phyloP scores from a whole-genome alignment of 2,888 invertebrate genomes.

The Ochlodes sylvanus region DNA sequence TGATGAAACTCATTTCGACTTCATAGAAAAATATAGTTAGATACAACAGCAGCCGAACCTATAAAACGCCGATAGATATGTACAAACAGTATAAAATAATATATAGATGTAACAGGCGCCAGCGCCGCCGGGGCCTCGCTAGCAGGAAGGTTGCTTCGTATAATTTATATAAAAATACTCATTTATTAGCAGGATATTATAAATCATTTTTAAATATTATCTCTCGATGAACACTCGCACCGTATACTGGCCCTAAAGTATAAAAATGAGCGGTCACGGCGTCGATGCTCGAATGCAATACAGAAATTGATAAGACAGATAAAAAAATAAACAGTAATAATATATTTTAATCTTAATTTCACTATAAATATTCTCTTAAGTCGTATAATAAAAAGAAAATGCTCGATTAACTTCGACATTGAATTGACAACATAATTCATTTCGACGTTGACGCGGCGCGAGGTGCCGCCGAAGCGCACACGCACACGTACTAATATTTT shows the following conservation, averaged over 20 bases:
- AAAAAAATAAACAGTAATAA: slow-evolving; percentile 70
- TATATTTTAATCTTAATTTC: slow-evolving; percentile 43
- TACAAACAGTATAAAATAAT: slow-evolving; percentile 55
- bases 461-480: neutral
- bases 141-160: slow-evolving; percentile 35
- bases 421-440: slow-evolving; percentile 26
- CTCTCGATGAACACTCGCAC: slow-evolving; percentile 34
- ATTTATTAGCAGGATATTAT: slow-evolving; percentile 46
- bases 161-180: slow-evolving; percentile 55
- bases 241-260: slow-evolving; percentile 24
- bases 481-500: slow-evolving; percentile 2
- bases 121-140: slow-evolving; percentile 35
- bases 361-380: slow-evolving; percentile 56
- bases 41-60: slow-evolving; percentile 55
- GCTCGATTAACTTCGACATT: slow-evolving; percentile 9
- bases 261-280: slow-evolving; percentile 26
- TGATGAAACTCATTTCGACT: slow-evolving; percentile 47
- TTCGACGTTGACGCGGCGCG: neutral
- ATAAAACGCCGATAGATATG: slow-evolving; percentile 66
- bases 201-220: slow-evolving; percentile 44
- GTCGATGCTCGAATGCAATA: slow-evolving; percentile 45
- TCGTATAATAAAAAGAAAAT: slow-evolving; percentile 50
- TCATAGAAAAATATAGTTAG: slow-evolving; percentile 53
- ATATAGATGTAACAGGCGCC: slow-evolving; percentile 43
- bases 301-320: slow-evolving; percentile 59